Evolutionary conservation across 2,888 invertebrate genomes (phyloP).

Genomic region (Clitarchus hookeri): DNA sequence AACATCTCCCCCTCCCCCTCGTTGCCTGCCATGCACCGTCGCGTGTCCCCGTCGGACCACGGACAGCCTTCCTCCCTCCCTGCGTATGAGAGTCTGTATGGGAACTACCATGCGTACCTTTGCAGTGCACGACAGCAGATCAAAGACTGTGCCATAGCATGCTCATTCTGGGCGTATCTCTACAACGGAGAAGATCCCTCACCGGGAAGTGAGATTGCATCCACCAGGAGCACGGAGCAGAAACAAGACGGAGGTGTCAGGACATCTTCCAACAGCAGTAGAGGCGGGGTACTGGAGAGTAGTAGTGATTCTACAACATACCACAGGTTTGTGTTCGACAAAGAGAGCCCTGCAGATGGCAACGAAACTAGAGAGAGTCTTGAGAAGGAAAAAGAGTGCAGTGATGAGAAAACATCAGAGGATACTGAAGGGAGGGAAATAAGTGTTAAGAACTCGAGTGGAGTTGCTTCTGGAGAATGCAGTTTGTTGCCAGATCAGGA

Average conservation of each 20-base stretch:
- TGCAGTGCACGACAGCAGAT: constrained; percentile 82
- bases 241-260: neutral
- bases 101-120: constrained; percentile 84
- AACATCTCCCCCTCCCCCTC: constrained; percentile 40
- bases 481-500: neutral
- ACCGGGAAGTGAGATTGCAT: constrained; percentile 46
- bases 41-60: constrained; percentile 28
- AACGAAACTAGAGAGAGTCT: constrained; percentile 26
- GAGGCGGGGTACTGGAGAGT: too few relatives aligned
- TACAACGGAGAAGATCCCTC: constrained; percentile 69
- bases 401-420: neutral
- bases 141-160: constrained; percentile 72
- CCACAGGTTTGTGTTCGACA: neutral
- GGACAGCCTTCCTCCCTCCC: constrained; percentile 37
- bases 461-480: neutral
- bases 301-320: neutral
- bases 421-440: neutral
- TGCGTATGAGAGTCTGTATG: constrained; percentile 67
- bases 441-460: neutral
- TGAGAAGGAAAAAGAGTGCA: neutral
- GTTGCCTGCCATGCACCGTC: constrained; percentile 34
- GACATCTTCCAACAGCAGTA: too few relatives aligned
- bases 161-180: constrained; percentile 75
- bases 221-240: constrained; percentile 43
- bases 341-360: neutral